A percentile compares a stretch with the other conserved stretches of the same genome.
phyloP scores from a whole-genome alignment of 1,140 invertebrate species.

The Calephelis virginiensis region DNA sequence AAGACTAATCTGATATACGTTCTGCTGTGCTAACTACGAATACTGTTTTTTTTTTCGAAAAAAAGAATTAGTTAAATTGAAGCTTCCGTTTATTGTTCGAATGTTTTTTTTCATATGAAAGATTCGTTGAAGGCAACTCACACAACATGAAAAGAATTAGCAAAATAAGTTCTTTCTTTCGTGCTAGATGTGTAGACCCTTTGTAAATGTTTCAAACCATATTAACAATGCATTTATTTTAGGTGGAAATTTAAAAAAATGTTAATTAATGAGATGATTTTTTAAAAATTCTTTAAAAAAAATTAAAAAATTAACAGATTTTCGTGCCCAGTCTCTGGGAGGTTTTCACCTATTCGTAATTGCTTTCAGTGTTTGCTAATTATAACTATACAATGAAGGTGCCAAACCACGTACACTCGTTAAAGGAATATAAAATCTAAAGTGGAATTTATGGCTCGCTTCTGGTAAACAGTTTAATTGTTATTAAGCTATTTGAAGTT shows the following conservation, averaged over 20 bases:
- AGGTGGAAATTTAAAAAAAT: not conserved
- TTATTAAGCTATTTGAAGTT: not conserved
- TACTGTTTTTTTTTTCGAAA: no score
- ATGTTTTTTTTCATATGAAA: no score
- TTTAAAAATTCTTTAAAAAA: conserved; percentile 1
- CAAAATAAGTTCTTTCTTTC: no score
- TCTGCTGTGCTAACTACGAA: no score
- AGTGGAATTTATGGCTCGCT: conserved; percentile 3
- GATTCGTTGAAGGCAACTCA: no score
- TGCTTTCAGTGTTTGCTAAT: not conserved
- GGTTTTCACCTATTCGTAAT: not conserved
- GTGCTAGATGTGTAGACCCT: no score
- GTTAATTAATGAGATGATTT: not conserved
- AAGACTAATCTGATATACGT: no score
- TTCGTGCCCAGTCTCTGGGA: not conserved
- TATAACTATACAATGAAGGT: conserved; percentile 1
- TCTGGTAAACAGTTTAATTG: conserved; percentile 3
- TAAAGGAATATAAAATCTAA: conserved; percentile 13
- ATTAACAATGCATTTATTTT: no score
- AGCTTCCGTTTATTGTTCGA: no score
- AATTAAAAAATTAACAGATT: not conserved
- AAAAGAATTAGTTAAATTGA: no score
- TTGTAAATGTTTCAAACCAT: no score
- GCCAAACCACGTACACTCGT: conserved; percentile 18
- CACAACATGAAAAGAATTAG: no score